Evolutionary conservation across 2,797 vertebrate species (phyloP).

Genomic region (Peromyscus melanophrys): DNA sequence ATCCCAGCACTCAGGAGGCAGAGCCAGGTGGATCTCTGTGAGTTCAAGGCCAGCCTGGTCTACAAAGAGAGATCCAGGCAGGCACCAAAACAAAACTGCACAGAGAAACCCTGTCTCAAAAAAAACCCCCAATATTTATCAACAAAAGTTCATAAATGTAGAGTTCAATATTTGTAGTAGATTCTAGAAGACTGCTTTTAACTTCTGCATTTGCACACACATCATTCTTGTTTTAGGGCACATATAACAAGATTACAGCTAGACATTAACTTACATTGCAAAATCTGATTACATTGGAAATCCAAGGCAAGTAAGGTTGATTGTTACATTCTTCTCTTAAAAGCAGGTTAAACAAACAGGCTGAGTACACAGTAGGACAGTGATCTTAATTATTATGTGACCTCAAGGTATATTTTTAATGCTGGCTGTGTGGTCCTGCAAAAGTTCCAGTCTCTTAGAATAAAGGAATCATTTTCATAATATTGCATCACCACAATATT

Average conservation of each 20-base stretch:
- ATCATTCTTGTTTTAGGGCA: not conserved
- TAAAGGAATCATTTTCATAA: not conserved
- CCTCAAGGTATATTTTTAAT: too few species aligned
- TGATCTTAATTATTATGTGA: too few species aligned
- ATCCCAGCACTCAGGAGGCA: too few species aligned
- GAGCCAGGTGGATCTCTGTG: too few species aligned
- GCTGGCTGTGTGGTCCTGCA: too few species aligned
- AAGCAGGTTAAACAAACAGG: too few species aligned
- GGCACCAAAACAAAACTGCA: too few species aligned
- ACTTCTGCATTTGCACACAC: not conserved
- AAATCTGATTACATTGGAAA: not conserved
- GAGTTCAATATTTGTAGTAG: not conserved
- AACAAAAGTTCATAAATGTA: not conserved
- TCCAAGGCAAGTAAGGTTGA: not conserved
- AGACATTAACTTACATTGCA: not conserved
- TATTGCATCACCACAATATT: not conserved
- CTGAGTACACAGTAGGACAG: too few species aligned
- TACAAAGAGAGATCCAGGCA: too few species aligned
- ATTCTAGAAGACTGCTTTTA: not conserved
- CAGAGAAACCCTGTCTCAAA: too few species aligned
- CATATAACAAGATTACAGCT: not conserved
- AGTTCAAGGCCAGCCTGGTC: too few species aligned
- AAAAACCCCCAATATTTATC: not conserved
- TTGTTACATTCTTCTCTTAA: not conserved
- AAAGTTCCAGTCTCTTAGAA: not conserved